Conservation (phyloP, 2,888 invertebrate genomes). For the Euproctis similis region DNA sequence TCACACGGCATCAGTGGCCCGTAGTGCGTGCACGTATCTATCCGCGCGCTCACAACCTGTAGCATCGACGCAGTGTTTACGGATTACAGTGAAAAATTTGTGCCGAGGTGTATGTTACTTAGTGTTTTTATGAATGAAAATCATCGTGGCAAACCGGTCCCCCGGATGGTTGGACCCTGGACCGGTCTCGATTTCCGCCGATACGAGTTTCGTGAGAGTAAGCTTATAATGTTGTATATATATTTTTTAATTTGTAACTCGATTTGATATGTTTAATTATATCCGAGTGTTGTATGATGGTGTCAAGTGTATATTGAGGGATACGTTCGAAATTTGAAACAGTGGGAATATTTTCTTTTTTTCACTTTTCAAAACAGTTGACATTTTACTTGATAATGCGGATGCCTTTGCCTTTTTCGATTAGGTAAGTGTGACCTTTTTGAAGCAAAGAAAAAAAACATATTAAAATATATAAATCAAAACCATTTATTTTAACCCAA, state of each 20-base stretch:
- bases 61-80: constrained; percentile 38
- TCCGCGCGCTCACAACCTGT: constrained; percentile 43
- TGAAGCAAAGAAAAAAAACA: background rate
- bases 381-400: background rate
- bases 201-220: constrained; percentile 47
- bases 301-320: constrained; percentile 5
- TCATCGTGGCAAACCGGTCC: constrained; percentile 29
- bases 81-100: constrained; percentile 49
- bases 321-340: background rate
- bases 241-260: constrained; percentile 27
- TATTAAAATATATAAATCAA: too few species aligned
- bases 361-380: background rate
- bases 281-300: constrained; percentile 12
- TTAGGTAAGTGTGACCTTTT: background rate
- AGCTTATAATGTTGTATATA: constrained; percentile 24
- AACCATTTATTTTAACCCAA: too few species aligned
- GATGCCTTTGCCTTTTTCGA: background rate
- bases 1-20: constrained; percentile 44
- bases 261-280: constrained; percentile 24
- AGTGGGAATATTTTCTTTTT: background rate
- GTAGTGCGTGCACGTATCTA: constrained; percentile 31
- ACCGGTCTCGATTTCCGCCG: constrained; percentile 50
- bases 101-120: constrained; percentile 31
- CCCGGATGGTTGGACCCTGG: constrained; percentile 39
- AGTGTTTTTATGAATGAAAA: constrained; percentile 45